Percentiles rank a stretch among this genome's conserved stretches.
These are phyloP conservation scores for Ameiurus melas DNA, from an alignment of 2,113 vertebrate species.

Conservation along the genomic window DNA sequence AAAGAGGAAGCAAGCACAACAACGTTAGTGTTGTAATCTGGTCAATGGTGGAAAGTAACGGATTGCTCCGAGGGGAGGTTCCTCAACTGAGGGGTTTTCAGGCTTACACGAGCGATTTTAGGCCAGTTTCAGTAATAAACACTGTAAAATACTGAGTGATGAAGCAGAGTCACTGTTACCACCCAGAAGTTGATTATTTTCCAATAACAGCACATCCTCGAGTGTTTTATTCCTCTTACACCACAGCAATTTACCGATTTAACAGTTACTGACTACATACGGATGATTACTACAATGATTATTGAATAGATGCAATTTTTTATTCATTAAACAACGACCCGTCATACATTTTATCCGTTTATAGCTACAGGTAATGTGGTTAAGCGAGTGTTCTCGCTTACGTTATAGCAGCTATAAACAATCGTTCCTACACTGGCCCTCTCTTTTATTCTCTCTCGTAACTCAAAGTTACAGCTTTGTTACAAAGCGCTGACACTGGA, in stretches of 20 bases:
- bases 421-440: background rate
- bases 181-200: too few species aligned
- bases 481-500: background rate
- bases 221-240: too few species aligned
- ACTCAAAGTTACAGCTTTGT: background rate
- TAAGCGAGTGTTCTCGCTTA: background rate
- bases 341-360: background rate
- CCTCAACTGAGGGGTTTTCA: background rate
- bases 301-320: background rate
- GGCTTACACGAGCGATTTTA: background rate
- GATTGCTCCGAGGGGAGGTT: background rate
- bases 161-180: too few species aligned
- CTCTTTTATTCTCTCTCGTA: background rate
- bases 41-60: slow-evolving; percentile 6
- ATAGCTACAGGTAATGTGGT: background rate
- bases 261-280: background rate
- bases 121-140: too few species aligned
- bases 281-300: background rate
- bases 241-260: background rate
- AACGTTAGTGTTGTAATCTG: background rate
- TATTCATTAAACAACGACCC: background rate
- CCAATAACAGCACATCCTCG: too few species aligned
- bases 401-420: background rate
- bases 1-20: background rate
- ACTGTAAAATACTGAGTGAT: too few species aligned